Base-by-base conservation (phyloP, 2,888 invertebrate genomes). In the Cryptosula pallasiana region DNA sequence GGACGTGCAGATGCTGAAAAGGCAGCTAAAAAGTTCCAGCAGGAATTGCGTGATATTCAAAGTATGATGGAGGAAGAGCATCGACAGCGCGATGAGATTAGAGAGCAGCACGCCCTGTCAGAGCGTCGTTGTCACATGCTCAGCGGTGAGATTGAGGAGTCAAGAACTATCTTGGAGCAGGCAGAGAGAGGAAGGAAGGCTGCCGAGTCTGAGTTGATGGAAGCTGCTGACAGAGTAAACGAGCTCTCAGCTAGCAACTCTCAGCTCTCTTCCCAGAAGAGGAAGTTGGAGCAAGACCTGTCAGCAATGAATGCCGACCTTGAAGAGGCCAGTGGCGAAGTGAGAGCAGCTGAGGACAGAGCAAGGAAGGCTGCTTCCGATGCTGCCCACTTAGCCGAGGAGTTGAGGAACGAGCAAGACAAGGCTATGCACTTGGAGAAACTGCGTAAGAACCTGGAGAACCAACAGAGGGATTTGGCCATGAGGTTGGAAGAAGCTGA, bases 1-100 rank as follows among this genome's bases (percentile, higher is more conserved):
- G 94, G 94, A 83, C 95, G 95, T 86, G 95, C 95, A 82, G 96
- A 97, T 87, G 94, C 95, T 82, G 96, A 98, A 88, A 98, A 97
- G 93, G 96, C 94, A 89, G 94, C 96, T 88, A 97, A 97, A 89
- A 93, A 95, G 87, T 95, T 95, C 90, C 96, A 97, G 88, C 93
- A 36, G 45, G 70, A 70, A 29, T 35, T 55, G 69, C 73, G 78
- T 77, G 83, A 97, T 87, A 90, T 95, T 80, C 95, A 96, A 88
- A 90, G 92, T 81, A 93, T 93, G 79, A 90, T 98, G 79, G 98
- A 99, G 86, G 97, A 98, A 86, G 99, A 99, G 89, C 96, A 97
- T 88, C 92, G 97, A 80, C 93, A 94, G 76, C 92, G 96, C 80
- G 96, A 97, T 84, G 98, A 99, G 86, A 93, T 95, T 84, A 92